phyloP scores from a whole-genome alignment of 2,797 vertebrate genomes.

The Rhinichthys osculus region DNA sequence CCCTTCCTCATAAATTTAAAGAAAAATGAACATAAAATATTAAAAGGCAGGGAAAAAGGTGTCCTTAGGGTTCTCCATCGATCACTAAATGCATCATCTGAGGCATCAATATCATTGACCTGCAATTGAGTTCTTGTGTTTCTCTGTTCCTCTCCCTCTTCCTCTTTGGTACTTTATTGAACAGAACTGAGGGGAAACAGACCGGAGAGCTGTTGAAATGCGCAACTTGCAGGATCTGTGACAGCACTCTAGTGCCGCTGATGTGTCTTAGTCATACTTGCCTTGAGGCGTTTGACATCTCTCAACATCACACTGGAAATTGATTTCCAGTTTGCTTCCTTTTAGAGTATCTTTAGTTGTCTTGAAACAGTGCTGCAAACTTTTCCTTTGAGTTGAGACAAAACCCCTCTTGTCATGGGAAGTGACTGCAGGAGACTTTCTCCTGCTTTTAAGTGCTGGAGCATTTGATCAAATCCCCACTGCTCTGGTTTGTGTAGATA shows the following conservation, averaged over 20 bases:
- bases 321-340: conserved; percentile 46
- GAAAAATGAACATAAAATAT: neutral
- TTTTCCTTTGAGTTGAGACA: conserved; percentile 39
- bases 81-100: conserved; percentile 66
- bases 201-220: conserved; percentile 1
- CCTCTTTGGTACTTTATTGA: conserved; percentile 25
- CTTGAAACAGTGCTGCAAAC: conserved; percentile 30
- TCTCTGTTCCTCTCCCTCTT: conserved; percentile 37
- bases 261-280: conserved; percentile 34
- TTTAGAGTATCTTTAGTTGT: conserved; percentile 28
- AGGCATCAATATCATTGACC: conserved; percentile 51
- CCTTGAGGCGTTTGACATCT: conserved; percentile 49
- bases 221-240: conserved; percentile 22
- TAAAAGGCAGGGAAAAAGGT: conserved; percentile 11
- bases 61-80: conserved; percentile 51
- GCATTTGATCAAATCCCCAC: conserved; percentile 51
- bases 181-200: conserved; percentile 33
- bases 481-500: conserved; percentile 54
- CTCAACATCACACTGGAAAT: conserved; percentile 49
- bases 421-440: conserved; percentile 50
- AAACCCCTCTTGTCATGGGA: conserved; percentile 55
- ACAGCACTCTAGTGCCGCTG: conserved; percentile 15
- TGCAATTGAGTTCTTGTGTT: conserved; percentile 60
- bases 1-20: neutral
- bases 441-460: conserved; percentile 43